These are phyloP conservation scores for Siniperca obscura DNA, from an alignment of 2,797 vertebrate genomes.

Conservation along the genomic window DNA sequence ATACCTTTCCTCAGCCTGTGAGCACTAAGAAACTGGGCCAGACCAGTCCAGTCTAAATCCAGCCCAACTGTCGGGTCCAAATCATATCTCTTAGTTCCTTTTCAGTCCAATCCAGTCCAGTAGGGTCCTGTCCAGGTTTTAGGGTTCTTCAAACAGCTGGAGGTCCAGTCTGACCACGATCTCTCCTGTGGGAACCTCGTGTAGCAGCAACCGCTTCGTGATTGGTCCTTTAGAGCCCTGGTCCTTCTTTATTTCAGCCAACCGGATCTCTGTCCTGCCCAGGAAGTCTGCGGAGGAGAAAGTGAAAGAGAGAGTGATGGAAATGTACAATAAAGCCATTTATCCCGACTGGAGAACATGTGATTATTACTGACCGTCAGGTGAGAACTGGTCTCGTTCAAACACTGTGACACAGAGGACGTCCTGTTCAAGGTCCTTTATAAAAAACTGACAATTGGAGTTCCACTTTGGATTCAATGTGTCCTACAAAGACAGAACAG, in stretches of 20 bases:
- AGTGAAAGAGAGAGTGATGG: not conserved
- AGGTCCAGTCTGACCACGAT: slow-evolving; percentile 98
- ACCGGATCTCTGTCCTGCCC: slow-evolving; percentile 97
- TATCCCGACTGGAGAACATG: not conserved
- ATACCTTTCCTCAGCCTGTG: not conserved
- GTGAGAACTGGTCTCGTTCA: slow-evolving; percentile 98
- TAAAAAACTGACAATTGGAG: slow-evolving; percentile 99
- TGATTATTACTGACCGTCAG: slow-evolving; percentile 87
- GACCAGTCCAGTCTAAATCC: slow-evolving; percentile 24
- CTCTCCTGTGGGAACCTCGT: slow-evolving; percentile 98
- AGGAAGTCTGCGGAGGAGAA: slow-evolving; percentile 88
- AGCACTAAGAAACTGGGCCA: not conserved
- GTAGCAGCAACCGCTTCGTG: slow-evolving; percentile 95
- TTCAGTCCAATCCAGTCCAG: slow-evolving; percentile 24
- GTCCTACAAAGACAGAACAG: slow-evolving; percentile 82
- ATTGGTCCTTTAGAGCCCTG: slow-evolving; percentile 99
- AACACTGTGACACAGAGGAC: slow-evolving; percentile 99
- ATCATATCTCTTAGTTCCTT: slow-evolving; percentile 75
- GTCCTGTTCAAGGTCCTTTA: slow-evolving; percentile 98
- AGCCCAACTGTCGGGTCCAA: not conserved
- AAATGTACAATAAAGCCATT: not conserved
- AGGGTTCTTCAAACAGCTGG: slow-evolving; percentile 96
- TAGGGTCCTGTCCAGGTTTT: slow-evolving; percentile 39
- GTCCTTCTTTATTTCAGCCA: slow-evolving; percentile 99
- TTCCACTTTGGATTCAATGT: slow-evolving; percentile 99